Conservation (phyloP, 2,797 vertebrate genomes). For the Lates japonicus region DNA sequence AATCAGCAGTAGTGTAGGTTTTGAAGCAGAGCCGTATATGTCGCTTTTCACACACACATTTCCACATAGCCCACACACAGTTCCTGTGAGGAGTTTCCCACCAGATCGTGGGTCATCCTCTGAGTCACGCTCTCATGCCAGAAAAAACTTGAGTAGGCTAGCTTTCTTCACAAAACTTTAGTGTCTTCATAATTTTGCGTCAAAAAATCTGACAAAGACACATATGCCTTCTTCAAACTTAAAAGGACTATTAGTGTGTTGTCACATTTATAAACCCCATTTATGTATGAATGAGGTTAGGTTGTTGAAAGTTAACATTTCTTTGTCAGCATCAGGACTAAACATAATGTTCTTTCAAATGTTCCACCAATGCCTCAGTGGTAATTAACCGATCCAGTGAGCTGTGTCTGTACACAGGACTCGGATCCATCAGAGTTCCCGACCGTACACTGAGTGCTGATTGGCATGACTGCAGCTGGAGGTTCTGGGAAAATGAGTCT, state of each 20-base stretch:
- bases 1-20: conserved; percentile 40
- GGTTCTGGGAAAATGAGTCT: conserved; percentile 80
- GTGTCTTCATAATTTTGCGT: background rate
- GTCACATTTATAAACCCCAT: background rate
- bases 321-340: background rate
- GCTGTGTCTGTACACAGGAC: conserved; percentile 1
- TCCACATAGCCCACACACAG: conserved; percentile 63
- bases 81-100: conserved; percentile 64
- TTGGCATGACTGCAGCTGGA: conserved; percentile 64
- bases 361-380: background rate
- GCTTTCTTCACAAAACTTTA: conserved; percentile 11
- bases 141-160: conserved; percentile 50
- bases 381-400: conserved; percentile 15
- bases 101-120: conserved; percentile 68
- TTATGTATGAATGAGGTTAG: background rate
- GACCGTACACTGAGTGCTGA: conserved; percentile 39
- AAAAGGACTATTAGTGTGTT: background rate
- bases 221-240: background rate
- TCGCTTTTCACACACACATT: conserved; percentile 23
- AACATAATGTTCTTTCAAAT: conserved; percentile 5
- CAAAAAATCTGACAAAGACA: background rate
- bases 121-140: conserved; percentile 72
- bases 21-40: conserved; percentile 31
- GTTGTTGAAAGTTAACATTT: conserved; percentile 8
- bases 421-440: conserved; percentile 29